These are phyloP conservation scores for Aphodius sticticus DNA, from an alignment of 2,888 invertebrate genomes.

Conservation along the genomic window DNA sequence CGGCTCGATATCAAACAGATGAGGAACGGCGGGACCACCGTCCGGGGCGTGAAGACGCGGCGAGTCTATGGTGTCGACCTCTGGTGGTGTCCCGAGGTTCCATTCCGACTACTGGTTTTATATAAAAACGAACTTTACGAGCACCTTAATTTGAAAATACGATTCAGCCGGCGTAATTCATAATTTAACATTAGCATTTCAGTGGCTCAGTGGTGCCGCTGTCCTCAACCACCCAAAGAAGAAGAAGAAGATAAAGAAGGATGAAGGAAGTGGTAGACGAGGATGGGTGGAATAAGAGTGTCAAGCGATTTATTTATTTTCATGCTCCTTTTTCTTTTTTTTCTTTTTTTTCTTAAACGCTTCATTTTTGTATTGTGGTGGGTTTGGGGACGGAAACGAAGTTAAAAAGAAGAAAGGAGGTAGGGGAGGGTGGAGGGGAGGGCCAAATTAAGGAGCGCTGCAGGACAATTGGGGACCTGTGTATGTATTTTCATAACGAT, in stretches of 20 bases:
- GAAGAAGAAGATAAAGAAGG: neutral
- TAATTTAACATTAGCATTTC: conserved; percentile 43
- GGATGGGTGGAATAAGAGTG: neutral
- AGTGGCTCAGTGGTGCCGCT: conserved; percentile 19
- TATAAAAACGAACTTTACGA: conserved; percentile 58
- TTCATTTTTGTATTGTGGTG: conserved; percentile 14
- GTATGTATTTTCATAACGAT: neutral
- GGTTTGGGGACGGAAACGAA: conserved; percentile 18
- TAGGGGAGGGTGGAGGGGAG: neutral
- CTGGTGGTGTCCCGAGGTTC: neutral
- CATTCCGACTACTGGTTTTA: conserved; percentile 59
- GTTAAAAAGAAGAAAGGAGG: conserved; percentile 9
- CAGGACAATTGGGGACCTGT: conserved; percentile 7
- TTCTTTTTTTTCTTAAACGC: neutral
- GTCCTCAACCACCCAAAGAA: conserved; percentile 8
- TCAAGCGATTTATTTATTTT: neutral
- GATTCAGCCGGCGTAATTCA: conserved; percentile 53
- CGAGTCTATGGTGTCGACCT: neutral
- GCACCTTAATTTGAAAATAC: conserved; percentile 60
- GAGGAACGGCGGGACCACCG: neutral
- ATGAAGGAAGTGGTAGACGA: neutral
- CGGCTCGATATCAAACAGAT: neutral
- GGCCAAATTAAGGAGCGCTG: conserved; percentile 12
- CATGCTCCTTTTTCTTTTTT: neutral
- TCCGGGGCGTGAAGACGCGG: neutral